Conservation (phyloP, 2,113 vertebrate genomes). For the Perca schrenkii region DNA sequence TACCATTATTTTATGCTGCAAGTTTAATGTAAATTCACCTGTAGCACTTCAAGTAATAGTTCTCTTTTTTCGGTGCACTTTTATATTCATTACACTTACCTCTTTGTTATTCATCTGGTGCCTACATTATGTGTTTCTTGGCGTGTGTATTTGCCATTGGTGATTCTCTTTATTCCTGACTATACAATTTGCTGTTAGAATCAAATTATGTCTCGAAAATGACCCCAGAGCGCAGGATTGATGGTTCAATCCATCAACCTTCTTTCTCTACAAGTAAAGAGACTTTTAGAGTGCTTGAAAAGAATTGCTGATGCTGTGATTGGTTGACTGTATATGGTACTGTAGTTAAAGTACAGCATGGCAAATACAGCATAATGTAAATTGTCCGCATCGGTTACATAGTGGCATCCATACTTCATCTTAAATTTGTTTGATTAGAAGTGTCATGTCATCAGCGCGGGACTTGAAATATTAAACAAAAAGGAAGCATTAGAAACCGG, state of each 20-base stretch:
- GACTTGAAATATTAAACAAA: constrained; percentile 1
- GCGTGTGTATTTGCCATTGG: constrained; percentile 23
- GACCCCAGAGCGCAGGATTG: constrained; percentile 28
- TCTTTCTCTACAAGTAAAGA: constrained; percentile 13
- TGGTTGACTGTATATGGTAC: not conserved
- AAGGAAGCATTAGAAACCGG: not conserved
- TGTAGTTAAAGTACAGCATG: not conserved
- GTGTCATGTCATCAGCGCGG: not conserved
- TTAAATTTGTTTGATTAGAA: constrained; percentile 6
- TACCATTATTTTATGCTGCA: constrained; percentile 36
- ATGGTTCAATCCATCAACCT: constrained; percentile 36
- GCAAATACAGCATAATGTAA: not conserved
- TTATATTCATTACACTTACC: constrained; percentile 44
- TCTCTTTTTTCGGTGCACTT: constrained; percentile 40
- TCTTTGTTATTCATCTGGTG: constrained; percentile 44
- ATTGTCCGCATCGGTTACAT: not conserved
- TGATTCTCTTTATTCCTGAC: constrained; percentile 36
- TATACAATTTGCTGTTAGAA: constrained; percentile 27
- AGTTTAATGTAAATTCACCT: constrained; percentile 47
- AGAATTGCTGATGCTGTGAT: constrained; percentile 17
- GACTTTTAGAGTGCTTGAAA: not conserved
- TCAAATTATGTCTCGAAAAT: constrained; percentile 47
- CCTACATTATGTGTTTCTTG: constrained; percentile 26
- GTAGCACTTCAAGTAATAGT: constrained; percentile 31
- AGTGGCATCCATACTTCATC: not conserved